These are phyloP conservation scores for Drosophila murphyi DNA, from an alignment of 1,140 invertebrate genomes.

Conservation along the genomic window DNA sequence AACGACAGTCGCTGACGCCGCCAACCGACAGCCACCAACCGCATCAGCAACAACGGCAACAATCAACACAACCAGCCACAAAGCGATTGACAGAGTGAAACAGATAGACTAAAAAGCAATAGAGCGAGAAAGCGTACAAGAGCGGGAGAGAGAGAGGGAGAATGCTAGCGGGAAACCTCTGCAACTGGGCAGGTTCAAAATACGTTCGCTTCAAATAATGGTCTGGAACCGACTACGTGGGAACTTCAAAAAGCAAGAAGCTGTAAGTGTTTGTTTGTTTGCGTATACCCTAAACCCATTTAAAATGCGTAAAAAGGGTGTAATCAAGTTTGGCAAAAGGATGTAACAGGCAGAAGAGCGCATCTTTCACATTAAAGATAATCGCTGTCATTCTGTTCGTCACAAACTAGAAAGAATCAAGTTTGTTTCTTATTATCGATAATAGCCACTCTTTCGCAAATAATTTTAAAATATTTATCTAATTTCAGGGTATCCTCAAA, in stretches of 20 bases:
- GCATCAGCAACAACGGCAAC: slow-evolving; percentile 22
- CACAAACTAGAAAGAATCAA: no score
- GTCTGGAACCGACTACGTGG: slow-evolving; percentile 8
- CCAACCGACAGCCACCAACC: slow-evolving; percentile 48
- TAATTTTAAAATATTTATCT: no score
- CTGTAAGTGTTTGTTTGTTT: slow-evolving; percentile 4
- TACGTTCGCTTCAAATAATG: slow-evolving; percentile 26
- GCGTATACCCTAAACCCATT: neutral
- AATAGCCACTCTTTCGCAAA: no score
- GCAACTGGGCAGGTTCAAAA: slow-evolving; percentile 31
- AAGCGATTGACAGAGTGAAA: slow-evolving; percentile 31
- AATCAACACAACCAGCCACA: slow-evolving; percentile 45
- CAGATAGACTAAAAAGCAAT: neutral
- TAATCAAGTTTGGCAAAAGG: neutral
- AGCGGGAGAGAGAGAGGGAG: neutral
- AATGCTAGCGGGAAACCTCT: slow-evolving; percentile 8
- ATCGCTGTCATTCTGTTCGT: no score
- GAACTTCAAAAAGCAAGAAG: slow-evolving; percentile 16
- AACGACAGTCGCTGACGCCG: slow-evolving; percentile 60
- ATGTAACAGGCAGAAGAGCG: neutral
- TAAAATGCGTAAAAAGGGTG: neutral
- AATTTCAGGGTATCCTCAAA: neutral
- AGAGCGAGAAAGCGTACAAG: neutral
- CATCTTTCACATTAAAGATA: no score
- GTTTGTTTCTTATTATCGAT: no score